A percentile compares a stretch with the other conserved stretches of the same genome.
Evolutionary conservation across 2,797 vertebrate genomes (phyloP).

Genomic region (Neoniphon sammara): DNA sequence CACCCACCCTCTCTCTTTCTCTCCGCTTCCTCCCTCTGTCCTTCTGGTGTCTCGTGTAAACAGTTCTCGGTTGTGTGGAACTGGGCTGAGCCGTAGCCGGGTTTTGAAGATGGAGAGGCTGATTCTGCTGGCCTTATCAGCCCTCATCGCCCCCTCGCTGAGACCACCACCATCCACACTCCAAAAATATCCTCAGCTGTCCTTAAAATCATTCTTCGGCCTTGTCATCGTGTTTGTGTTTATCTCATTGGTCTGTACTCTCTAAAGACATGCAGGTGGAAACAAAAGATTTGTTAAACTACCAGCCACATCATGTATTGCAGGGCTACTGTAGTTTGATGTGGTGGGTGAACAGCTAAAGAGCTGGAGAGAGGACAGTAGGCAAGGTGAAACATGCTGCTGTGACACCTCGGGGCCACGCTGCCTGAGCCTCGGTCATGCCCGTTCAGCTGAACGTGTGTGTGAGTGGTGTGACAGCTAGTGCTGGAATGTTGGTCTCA

Average conservation of each 20-base stretch:
- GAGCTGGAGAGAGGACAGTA: not conserved
- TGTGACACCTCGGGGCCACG: not conserved
- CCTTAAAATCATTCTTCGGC: constrained; percentile 7
- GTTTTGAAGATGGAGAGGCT: constrained; percentile 28
- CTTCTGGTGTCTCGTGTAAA: constrained; percentile 18
- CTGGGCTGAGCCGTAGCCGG: constrained; percentile 18
- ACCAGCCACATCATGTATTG: not conserved
- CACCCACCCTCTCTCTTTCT: not conserved
- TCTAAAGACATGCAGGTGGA: not conserved
- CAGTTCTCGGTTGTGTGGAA: constrained; percentile 17
- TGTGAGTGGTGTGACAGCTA: not conserved
- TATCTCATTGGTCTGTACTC: not conserved
- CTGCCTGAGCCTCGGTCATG: constrained; percentile 1
- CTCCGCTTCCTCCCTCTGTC: not conserved
- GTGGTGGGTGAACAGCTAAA: not conserved
- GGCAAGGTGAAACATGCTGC: not conserved
- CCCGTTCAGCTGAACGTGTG: constrained; percentile 9
- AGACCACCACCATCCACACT: not conserved
- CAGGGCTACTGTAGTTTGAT: not conserved
- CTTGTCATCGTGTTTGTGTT: not conserved
- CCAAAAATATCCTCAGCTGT: not conserved
- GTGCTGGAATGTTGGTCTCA: constrained; percentile 6
- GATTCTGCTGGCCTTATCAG: constrained; percentile 17
- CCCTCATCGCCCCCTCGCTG: constrained; percentile 8
- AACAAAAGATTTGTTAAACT: constrained; percentile 9